Evolutionary conservation across 2,888 invertebrate species (phyloP), one percentile per base, ranked within the genome.

Genomic region (Drosophila affinis): DNA sequence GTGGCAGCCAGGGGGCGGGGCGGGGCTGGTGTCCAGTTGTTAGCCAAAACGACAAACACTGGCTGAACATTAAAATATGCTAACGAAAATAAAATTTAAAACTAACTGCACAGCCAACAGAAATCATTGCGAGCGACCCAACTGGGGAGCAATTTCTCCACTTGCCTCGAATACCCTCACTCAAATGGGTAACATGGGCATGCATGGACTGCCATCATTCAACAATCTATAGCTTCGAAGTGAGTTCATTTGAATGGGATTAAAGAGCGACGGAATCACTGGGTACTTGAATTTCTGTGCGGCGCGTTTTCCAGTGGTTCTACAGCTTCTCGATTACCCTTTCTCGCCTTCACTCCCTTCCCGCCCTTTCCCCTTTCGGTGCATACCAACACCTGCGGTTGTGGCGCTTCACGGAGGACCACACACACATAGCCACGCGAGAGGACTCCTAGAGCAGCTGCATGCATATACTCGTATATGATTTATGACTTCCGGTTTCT

Each of bases 401-500:
- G 62, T 53, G 63, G 65, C 60, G 78, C 80, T 77, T 79, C 79
- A 61, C 18, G 47, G 56, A 29, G 45, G 46, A 47, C 32, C 62
- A 53, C 46, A 53, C n/a, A 53, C n/a, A 55, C 46, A 48, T 17
- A 17, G 34, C 52, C 51, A 45, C 46, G 51, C 72, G 45, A 55
- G 48, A 32, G 47, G 65, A 67, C 27, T 53, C 44, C 27, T 5
- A 61, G 46, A 62, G 60, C 55, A 64, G 51, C 55, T 68, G 72
- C 65, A 73, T 71, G 56, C 62, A 65, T 77, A 84, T 76, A 39
- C 39, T n/a, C 14, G 39, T n/a, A 76, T 79, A 89, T 88, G 89
- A 88, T 88, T 88, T 88, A 88, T 88, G 85, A 89, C 79, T 88
- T 88, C 88, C 88, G 89, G 82, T 76, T 79, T 79, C 76, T 56